These are phyloP conservation scores for Polia nebulosa DNA, from an alignment of 2,888 invertebrate genomes.

Conservation along the genomic window DNA sequence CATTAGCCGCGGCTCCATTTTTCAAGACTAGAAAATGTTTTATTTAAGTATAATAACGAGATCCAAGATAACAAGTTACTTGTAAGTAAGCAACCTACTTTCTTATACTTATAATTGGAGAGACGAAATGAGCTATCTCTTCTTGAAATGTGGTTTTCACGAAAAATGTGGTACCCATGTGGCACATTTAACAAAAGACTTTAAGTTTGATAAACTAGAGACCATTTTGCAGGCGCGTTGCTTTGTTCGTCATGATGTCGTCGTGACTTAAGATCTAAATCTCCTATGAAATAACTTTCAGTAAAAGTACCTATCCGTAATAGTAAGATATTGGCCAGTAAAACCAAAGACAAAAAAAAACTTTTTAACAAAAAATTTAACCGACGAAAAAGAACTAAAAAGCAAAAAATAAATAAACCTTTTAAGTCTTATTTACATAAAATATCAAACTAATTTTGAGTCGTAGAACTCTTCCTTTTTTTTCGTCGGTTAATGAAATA, in stretches of 20 bases:
- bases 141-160: not conserved
- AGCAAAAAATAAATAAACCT: no score
- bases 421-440: no score
- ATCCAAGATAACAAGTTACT: constrained; percentile 24
- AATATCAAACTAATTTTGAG: no score
- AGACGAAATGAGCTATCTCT: constrained; percentile 15
- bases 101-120: constrained; percentile 17
- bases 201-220: not conserved
- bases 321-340: no score
- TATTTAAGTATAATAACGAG: constrained; percentile 13
- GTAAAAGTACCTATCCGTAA: not conserved
- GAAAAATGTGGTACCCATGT: not conserved
- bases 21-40: constrained; percentile 7
- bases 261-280: not conserved
- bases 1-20: not conserved
- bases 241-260: not conserved
- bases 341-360: no score
- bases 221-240: not conserved
- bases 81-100: not conserved
- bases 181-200: not conserved
- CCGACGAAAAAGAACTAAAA: no score
- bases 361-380: no score
- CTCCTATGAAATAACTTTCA: not conserved
- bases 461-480: no score
- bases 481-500: no score